A percentile compares a stretch with the other conserved stretches of the same genome.
These are phyloP conservation scores for Acanthiza pusilla DNA, from an alignment of 2,797 vertebrate genomes.

Conservation along the genomic window DNA sequence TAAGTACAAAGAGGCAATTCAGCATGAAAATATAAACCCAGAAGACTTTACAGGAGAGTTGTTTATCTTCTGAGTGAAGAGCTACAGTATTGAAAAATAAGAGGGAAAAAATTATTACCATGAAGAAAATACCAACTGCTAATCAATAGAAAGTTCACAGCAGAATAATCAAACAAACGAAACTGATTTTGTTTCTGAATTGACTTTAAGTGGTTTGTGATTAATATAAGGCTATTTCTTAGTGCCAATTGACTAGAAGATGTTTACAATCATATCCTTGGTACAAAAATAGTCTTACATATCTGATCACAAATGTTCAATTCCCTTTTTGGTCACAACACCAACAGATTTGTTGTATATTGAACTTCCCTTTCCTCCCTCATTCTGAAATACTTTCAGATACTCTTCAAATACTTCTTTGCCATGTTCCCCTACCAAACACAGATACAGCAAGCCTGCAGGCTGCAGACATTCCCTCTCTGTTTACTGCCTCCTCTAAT, in stretches of 20 bases:
- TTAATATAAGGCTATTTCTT: not conserved
- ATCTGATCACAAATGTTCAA: not conserved
- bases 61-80: not conserved
- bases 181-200: not conserved
- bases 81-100: not conserved
- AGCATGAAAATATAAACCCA: not conserved
- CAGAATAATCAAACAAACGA: not conserved
- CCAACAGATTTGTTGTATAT: not conserved
- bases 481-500: not conserved
- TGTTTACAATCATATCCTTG: not conserved
- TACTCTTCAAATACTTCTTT: not conserved
- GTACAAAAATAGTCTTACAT: not conserved
- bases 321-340: not conserved
- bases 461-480: not conserved
- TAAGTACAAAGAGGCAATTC: constrained; percentile 8
- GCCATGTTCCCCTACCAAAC: not conserved
- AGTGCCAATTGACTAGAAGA: not conserved
- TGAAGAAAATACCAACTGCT: not conserved
- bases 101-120: not conserved
- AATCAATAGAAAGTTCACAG: not conserved
- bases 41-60: not conserved
- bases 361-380: not conserved
- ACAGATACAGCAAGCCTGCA: not conserved
- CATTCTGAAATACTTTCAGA: not conserved
- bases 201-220: not conserved